Base-by-base conservation (phyloP, 2,888 invertebrate species). In the Himalopsyche anomala region DNA sequence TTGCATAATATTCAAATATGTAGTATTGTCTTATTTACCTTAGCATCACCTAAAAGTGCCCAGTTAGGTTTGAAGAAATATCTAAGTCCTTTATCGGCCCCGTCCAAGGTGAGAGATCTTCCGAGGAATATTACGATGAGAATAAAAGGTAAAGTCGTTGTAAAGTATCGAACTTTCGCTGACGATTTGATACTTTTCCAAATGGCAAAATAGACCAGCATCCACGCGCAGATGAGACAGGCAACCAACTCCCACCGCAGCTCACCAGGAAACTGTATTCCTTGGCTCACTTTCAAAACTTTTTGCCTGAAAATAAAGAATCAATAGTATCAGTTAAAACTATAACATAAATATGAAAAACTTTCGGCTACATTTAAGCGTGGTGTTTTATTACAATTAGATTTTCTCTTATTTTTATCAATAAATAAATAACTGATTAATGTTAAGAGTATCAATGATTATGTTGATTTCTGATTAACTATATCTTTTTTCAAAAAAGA, bases 111-210 rank as follows among this genome's bases (percentile, higher is more conserved):
- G 86, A 98, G 92, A n/a, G 98, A 97, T 89, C 98, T 95, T 45
- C 96, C 96, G 90, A 98, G 94, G 90, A 98, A 96, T 79, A 97
- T 96, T 89, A 98, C 94, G 90, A 98, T 96, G 88, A 98, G 94
- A 83, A 98, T 91, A 91, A 98, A 98, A 5, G 98, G 98, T 89
- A 98, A 95, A 28, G 98, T 98, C 74, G 98, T 98, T 45, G 98
- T 98, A 90, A 98, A 96, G 92, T 98, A 98, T 89, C 98, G 96
- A 84, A 98, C 95, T 94, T 96, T 96, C 55, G 97, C 97, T 82
- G 98, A 98, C n/a, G 98, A 97, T 91, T 97, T 97, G 87, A 98
- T 97, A 89, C 98, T 98, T 92, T 98, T 99, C 97, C 98, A 99
- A 83, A 99, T 95, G 89, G 98, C 98, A 92, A 99, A 98, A 92